Percentiles rank a stretch among this genome's conserved stretches.
Evolutionary conservation across 1,140 invertebrate species (phyloP).

Genomic region (Lanistes nyassanus): DNA sequence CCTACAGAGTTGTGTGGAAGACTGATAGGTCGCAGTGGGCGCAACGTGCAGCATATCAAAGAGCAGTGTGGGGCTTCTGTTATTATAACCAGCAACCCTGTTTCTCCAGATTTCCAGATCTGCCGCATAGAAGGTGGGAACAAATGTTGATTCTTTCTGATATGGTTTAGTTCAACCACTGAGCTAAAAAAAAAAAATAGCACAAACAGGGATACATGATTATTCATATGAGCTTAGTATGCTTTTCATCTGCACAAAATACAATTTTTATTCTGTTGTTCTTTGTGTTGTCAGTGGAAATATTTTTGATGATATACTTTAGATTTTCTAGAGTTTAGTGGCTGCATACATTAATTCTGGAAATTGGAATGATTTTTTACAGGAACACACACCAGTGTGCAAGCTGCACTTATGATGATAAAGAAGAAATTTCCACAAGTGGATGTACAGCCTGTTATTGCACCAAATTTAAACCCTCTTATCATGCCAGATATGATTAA

Average conservation of each 20-base stretch:
- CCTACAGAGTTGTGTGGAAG: constrained; percentile 81
- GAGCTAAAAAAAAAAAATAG: too few relatives aligned
- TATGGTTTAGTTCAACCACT: too few relatives aligned
- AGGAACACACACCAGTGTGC: constrained; percentile 52
- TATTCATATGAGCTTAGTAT: too few relatives aligned
- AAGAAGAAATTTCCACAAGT: constrained; percentile 45
- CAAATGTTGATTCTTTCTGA: too few relatives aligned
- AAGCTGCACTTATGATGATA: constrained; percentile 50
- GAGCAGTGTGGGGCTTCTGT: constrained; percentile 81
- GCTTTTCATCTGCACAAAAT: too few relatives aligned
- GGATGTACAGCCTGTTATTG: neutral
- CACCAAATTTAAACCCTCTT: constrained; percentile 29
- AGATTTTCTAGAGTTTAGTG: too few relatives aligned
- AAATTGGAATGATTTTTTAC: constrained; percentile 12
- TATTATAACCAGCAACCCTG: constrained; percentile 80
- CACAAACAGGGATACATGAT: too few relatives aligned
- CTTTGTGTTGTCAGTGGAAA: too few relatives aligned
- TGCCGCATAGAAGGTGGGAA: constrained; percentile 82
- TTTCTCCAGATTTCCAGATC: constrained; percentile 78
- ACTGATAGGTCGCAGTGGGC: constrained; percentile 86
- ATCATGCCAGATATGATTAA: constrained; percentile 61
- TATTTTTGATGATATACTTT: too few relatives aligned
- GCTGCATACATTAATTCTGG: too few relatives aligned
- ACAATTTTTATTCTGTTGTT: too few relatives aligned
- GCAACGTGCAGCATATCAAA: constrained; percentile 85